Conservation (phyloP, 1,140 invertebrate genomes). For the Drosophila chauvacae region DNA sequence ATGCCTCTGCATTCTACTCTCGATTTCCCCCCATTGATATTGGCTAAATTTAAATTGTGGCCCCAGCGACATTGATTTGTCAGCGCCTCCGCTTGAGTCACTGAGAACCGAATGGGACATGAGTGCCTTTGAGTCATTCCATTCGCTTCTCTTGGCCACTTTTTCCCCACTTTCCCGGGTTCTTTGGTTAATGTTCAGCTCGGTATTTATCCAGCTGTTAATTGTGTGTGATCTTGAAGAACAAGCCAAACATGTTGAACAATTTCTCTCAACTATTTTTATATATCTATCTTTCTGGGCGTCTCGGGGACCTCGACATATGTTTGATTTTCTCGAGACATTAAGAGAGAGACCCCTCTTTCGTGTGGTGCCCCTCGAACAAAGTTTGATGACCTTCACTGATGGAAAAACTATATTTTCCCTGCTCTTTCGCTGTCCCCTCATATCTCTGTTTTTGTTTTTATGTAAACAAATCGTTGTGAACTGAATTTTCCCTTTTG, state of each 20-base stretch:
- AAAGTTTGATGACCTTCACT: slow-evolving; percentile 77
- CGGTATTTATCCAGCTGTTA: slow-evolving; percentile 79
- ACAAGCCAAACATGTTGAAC: slow-evolving; percentile 49
- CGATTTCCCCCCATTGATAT: slow-evolving; percentile 45
- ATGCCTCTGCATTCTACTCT: slow-evolving; percentile 7
- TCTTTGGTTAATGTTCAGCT: slow-evolving; percentile 24
- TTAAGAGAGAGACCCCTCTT: slow-evolving; percentile 22
- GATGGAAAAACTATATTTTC: slow-evolving; percentile 37
- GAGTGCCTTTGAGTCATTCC: slow-evolving; percentile 32
- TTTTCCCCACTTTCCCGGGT: slow-evolving; percentile 8
- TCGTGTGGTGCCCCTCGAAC: slow-evolving; percentile 1
- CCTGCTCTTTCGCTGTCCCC: slow-evolving; percentile 16
- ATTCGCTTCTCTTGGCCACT: slow-evolving; percentile 3
- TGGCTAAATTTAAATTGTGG: slow-evolving; percentile 71
- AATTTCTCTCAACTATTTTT: slow-evolving; percentile 62
- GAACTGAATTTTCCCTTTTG: slow-evolving; percentile 20
- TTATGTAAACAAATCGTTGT: slow-evolving; percentile 57
- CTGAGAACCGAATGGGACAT: slow-evolving; percentile 16
- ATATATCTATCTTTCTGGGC: slow-evolving; percentile 33
- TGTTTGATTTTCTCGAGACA: slow-evolving; percentile 37
- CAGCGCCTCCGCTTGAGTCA: slow-evolving; percentile 49
- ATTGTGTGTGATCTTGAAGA: slow-evolving; percentile 62
- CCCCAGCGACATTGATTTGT: slow-evolving; percentile 69
- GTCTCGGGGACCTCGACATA: slow-evolving; percentile 23
- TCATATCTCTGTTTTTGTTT: slow-evolving; percentile 30